Conservation (phyloP, 2,113 vertebrate genomes). For the Edolisoma coerulescens region DNA sequence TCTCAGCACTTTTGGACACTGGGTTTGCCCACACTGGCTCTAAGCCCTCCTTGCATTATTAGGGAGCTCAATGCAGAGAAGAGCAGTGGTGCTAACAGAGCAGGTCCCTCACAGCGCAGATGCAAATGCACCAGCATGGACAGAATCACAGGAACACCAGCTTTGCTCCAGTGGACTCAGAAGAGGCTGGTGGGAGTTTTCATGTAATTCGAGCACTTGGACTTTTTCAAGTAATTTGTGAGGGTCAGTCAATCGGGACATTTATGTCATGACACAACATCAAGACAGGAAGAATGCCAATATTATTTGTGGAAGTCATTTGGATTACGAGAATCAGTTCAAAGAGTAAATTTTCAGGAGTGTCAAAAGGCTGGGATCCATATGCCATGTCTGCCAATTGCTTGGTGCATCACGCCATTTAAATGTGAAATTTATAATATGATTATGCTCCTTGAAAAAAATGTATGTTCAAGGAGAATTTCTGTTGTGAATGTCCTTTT, state of each 20-base stretch:
- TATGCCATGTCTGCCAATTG: neutral
- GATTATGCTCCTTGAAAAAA: neutral
- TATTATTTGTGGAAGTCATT: neutral
- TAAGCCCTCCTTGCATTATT: neutral
- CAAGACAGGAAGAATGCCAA: neutral
- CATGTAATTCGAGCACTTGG: neutral
- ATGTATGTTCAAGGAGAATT: neutral
- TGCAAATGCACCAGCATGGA: rapidly evolving
- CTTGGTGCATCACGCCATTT: neutral
- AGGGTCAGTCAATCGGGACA: neutral
- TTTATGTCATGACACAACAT: neutral
- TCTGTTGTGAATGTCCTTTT: neutral
- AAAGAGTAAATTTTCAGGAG: neutral
- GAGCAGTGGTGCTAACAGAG: neutral
- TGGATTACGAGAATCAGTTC: neutral
- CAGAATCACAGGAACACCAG: neutral
- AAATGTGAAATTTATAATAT: slow-evolving; percentile 5
- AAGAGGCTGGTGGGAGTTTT: neutral
- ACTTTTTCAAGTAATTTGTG: neutral
- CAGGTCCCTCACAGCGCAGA: neutral
- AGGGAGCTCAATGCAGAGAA: neutral
- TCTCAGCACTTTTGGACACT: neutral
- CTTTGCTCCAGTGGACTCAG: neutral
- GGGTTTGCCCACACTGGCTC: neutral
- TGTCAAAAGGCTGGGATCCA: neutral